Conservation (phyloP, 2,888 invertebrate genomes). For the Pheosia tremula region DNA sequence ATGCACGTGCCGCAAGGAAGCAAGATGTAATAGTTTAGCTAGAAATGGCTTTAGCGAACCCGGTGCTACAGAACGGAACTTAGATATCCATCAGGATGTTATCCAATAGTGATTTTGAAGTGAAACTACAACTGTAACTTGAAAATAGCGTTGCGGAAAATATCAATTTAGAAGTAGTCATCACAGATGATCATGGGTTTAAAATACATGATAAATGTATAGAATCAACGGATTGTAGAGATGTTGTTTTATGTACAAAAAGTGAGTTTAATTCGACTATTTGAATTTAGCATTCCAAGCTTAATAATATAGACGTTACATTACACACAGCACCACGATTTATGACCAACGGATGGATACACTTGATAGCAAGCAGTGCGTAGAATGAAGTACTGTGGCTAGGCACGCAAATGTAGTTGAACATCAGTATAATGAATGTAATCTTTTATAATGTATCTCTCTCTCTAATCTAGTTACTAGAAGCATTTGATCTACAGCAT, state of each 20-base stretch:
- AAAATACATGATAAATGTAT: too few relatives aligned
- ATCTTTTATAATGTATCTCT: too few relatives aligned
- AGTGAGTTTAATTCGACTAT: too few relatives aligned
- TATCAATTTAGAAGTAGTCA: too few relatives aligned
- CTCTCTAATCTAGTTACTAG: too few relatives aligned
- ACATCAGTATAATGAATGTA: background rate
- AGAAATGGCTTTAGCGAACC: background rate
- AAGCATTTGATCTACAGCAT: too few relatives aligned
- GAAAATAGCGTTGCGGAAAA: background rate
- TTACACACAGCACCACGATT: background rate
- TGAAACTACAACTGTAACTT: background rate
- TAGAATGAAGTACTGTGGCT: background rate
- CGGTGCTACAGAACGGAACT: background rate
- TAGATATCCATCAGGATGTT: background rate
- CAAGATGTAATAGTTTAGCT: slow-evolving; percentile 37
- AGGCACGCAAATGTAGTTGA: background rate
- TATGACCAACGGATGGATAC: background rate
- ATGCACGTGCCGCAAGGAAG: slow-evolving; percentile 87
- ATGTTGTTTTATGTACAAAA: too few relatives aligned
- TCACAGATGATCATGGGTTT: too few relatives aligned
- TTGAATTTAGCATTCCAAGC: too few relatives aligned
- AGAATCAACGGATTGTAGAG: too few relatives aligned
- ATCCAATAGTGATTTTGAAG: background rate
- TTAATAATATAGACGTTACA: background rate
- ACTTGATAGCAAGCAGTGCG: background rate